These are phyloP conservation scores for Epinephelus malabaricus DNA, from an alignment of 2,797 vertebrate species.

Conservation along the genomic window DNA sequence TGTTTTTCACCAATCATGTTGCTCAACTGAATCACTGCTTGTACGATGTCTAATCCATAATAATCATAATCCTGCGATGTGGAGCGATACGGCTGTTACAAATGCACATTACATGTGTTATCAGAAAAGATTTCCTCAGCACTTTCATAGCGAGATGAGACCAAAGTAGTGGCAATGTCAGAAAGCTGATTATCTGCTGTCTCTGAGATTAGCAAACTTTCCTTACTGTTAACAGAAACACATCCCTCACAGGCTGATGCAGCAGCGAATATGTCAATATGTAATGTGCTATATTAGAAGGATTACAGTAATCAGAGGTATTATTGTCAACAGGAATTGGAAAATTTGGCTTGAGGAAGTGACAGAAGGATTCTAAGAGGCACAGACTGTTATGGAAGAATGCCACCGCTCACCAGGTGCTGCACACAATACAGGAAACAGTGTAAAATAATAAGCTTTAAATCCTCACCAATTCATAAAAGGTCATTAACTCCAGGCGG, in stretches of 20 bases:
- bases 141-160: constrained; percentile 19
- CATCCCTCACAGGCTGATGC: not conserved
- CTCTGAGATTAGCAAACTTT: constrained; percentile 13
- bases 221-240: not conserved
- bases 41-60: constrained; percentile 36
- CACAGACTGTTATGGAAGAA: not conserved
- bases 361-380: constrained; percentile 18
- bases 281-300: constrained; percentile 5
- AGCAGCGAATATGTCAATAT: constrained; percentile 10
- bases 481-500: constrained; percentile 31
- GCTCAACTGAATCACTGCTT: constrained; percentile 22
- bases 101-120: constrained; percentile 21
- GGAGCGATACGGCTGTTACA: constrained; percentile 1
- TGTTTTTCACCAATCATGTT: constrained; percentile 24
- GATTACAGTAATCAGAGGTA: not conserved
- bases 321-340: constrained; percentile 12
- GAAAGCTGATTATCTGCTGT: constrained; percentile 8
- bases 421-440: constrained; percentile 4
- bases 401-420: not conserved
- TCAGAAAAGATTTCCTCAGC: constrained; percentile 37
- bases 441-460: constrained; percentile 25
- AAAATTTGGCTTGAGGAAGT: constrained; percentile 1
- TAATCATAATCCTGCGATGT: constrained; percentile 22
- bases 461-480: constrained; percentile 38
- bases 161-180: not conserved